Conservation (phyloP, 2,113 vertebrate species). For the Eublepharis macularius region DNA sequence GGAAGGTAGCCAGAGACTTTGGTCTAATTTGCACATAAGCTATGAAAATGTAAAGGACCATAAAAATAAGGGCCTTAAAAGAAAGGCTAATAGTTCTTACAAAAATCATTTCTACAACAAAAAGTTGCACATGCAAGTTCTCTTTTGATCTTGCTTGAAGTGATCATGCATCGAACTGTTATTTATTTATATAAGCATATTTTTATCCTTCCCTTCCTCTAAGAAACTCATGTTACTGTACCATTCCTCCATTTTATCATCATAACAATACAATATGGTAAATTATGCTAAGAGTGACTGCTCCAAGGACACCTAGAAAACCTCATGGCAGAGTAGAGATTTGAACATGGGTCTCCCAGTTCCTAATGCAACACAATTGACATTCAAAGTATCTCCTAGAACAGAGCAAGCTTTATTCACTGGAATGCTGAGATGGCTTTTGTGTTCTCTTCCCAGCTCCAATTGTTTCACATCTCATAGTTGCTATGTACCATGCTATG, state of each 20-base stretch:
- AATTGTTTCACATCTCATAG: constrained; percentile 23
- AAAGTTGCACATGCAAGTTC: neutral
- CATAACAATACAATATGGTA: too few species aligned
- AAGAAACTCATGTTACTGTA: too few species aligned
- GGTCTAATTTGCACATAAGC: constrained; percentile 17
- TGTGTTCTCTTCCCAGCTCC: constrained; percentile 16
- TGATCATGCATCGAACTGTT: neutral
- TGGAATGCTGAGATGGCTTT: neutral
- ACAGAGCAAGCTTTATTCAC: neutral
- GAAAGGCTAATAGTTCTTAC: constrained; percentile 2
- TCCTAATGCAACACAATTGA: too few species aligned
- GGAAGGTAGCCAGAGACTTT: neutral
- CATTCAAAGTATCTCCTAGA: neutral
- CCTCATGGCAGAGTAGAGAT: too few species aligned
- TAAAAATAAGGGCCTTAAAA: constrained; percentile 46
- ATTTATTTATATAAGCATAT: neutral
- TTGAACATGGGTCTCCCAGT: too few species aligned
- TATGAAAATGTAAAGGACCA: constrained; percentile 36
- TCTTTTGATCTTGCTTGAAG: neutral
- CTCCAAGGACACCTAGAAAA: too few species aligned
- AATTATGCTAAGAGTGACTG: too few species aligned
- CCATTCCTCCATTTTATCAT: too few species aligned
- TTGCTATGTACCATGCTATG: neutral
- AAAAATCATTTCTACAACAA: neutral
- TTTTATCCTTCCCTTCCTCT: too few species aligned